Evolutionary conservation across 2,113 vertebrate species (phyloP).

Genomic region (Lophochroa leadbeateri): DNA sequence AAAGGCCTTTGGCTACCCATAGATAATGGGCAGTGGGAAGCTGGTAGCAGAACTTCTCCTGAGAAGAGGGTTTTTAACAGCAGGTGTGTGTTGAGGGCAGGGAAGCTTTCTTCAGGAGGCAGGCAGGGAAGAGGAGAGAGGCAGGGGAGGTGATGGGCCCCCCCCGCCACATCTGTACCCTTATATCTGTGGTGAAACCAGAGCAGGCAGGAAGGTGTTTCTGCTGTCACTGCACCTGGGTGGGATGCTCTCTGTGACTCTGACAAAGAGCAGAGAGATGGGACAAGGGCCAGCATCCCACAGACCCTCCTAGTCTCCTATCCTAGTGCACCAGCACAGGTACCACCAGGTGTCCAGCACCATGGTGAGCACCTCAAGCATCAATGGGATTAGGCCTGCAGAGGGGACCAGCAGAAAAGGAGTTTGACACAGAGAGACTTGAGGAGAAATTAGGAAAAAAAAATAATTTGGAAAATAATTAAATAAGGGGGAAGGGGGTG

Average conservation of each 20-base stretch:
- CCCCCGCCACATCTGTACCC: background rate
- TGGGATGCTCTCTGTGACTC: background rate
- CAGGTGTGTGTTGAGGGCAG: background rate
- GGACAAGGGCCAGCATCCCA: background rate
- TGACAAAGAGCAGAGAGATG: fast-evolving
- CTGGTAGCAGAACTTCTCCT: background rate
- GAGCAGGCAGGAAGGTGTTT: background rate
- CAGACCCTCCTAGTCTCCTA: background rate
- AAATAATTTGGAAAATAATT: background rate
- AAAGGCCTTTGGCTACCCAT: background rate
- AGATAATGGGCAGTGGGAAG: background rate
- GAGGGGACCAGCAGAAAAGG: background rate
- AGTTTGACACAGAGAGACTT: background rate
- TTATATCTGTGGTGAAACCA: background rate
- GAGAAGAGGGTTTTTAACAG: fast-evolving
- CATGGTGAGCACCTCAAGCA: background rate
- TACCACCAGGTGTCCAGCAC: background rate
- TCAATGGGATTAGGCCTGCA: background rate
- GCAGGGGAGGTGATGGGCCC: fast-evolving
- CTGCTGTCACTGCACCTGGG: fast-evolving
- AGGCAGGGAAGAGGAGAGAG: background rate
- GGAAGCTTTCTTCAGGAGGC: background rate
- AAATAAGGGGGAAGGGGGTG: fast-evolving
- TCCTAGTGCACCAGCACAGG: too few species aligned
- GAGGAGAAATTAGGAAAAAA: background rate